Percentiles rank a stretch among this genome's conserved stretches.
Conservation (phyloP, 2,888 invertebrate species). For the Phyllotreta cruciferae region DNA sequence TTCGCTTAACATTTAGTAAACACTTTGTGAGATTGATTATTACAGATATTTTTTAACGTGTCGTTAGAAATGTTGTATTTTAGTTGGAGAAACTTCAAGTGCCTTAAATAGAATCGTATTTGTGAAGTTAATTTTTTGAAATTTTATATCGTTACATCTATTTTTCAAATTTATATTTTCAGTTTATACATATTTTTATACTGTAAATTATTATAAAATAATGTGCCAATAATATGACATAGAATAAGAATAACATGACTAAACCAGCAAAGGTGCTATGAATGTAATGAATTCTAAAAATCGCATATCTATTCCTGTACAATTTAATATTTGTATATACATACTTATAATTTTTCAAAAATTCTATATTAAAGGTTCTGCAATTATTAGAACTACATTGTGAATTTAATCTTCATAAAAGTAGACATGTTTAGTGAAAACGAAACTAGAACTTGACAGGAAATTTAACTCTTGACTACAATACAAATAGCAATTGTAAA, state of each 20-base stretch:
- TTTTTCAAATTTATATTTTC: constrained; percentile 32
- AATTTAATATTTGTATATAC: background rate
- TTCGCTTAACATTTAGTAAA: background rate
- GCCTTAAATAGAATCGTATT: constrained; percentile 29
- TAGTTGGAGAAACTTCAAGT: constrained; percentile 9
- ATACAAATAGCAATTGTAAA: constrained; percentile 1
- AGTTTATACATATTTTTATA: constrained; percentile 37
- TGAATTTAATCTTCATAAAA: too few relatives aligned
- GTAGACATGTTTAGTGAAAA: too few relatives aligned
- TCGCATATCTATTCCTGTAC: background rate
- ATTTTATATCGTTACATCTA: constrained; percentile 33
- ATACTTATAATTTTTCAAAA: too few relatives aligned
- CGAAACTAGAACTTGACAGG: too few relatives aligned
- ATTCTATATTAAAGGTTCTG: too few relatives aligned
- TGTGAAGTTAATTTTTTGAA: constrained; percentile 28
- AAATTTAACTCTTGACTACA: too few relatives aligned
- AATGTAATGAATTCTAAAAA: constrained; percentile 6
- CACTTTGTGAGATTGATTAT: too few relatives aligned
- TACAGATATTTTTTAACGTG: background rate
- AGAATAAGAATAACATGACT: background rate
- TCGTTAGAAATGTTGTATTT: constrained; percentile 1
- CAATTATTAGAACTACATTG: too few relatives aligned
- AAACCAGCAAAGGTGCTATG: background rate
- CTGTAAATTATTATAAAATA: constrained; percentile 37
- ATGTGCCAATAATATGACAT: constrained; percentile 39